Percentiles rank a stretch among this genome's conserved stretches.
These are phyloP conservation scores for Drosophila recens DNA, from an alignment of 2,888 invertebrate species.

Conservation along the genomic window DNA sequence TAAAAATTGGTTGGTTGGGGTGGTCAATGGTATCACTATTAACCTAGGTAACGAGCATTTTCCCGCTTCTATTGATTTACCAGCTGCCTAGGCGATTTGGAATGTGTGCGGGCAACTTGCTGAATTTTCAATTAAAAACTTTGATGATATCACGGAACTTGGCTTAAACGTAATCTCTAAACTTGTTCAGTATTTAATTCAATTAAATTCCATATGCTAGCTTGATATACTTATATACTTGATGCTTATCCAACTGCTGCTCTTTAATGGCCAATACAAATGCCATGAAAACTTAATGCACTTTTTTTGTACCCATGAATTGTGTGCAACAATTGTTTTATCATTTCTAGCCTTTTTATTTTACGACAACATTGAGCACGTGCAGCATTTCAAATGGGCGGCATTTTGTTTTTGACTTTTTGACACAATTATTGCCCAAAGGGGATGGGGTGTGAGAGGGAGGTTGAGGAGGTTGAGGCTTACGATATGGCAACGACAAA, in stretches of 20 bases:
- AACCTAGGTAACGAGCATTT: slow-evolving; percentile 36
- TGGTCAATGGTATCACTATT: slow-evolving; percentile 34
- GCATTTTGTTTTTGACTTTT: slow-evolving; percentile 49
- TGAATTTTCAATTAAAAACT: slow-evolving; percentile 44
- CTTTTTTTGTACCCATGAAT: slow-evolving; percentile 28
- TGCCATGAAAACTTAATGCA: slow-evolving; percentile 38
- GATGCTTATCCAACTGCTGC: slow-evolving; percentile 31
- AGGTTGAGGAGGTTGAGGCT: not conserved
- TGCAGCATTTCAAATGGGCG: slow-evolving; percentile 61
- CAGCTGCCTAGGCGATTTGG: not conserved
- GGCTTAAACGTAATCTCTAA: slow-evolving; percentile 18
- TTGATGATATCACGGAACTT: slow-evolving; percentile 14
- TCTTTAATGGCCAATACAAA: slow-evolving; percentile 30
- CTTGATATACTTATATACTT: slow-evolving; percentile 4
- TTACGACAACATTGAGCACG: slow-evolving; percentile 51
- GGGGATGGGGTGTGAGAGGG: not conserved
- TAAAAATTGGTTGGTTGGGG: slow-evolving; percentile 11
- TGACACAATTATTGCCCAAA: slow-evolving; percentile 67
- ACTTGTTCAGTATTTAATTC: slow-evolving; percentile 18
- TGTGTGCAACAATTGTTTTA: slow-evolving; percentile 52
- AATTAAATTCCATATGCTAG: slow-evolving; percentile 10
- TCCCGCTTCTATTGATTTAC: slow-evolving; percentile 37
- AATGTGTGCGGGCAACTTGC: not conserved
- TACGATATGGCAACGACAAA: slow-evolving; percentile 27
- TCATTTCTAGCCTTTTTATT: slow-evolving; percentile 30